Percentiles rank a stretch among this genome's conserved stretches.
Evolutionary conservation across 2,888 invertebrate species (phyloP).

Genomic region (Nomada fabriciana): DNA sequence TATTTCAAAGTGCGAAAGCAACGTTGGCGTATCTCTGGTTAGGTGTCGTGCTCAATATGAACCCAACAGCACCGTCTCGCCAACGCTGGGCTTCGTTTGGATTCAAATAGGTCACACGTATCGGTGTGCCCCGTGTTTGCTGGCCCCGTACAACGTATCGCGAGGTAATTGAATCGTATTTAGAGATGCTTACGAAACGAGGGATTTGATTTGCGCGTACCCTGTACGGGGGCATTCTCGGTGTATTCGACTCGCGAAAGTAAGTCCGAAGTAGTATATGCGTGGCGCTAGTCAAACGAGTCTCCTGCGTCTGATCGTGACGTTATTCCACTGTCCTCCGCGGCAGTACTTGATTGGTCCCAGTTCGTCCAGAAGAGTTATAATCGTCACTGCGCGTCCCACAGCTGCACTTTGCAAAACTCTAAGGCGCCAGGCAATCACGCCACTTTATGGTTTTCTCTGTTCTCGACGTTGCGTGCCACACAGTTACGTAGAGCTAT

Average conservation of each 20-base stretch:
- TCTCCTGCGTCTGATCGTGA: constrained; percentile 50
- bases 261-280: constrained; percentile 40
- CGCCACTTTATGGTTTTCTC: constrained; percentile 30
- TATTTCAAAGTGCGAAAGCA: not conserved
- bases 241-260: too few relatives aligned
- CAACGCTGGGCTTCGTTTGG: not conserved
- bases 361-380: constrained; percentile 3
- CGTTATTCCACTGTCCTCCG: constrained; percentile 33
- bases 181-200: not conserved
- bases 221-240: too few relatives aligned
- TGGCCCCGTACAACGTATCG: not conserved
- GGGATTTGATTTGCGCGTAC: not conserved
- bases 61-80: not conserved
- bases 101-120: constrained; percentile 4
- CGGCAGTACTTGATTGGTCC: not conserved
- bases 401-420: not conserved
- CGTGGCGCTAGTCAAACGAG: constrained; percentile 63
- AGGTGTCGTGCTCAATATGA: constrained; percentile 9
- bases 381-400: constrained; percentile 37
- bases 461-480: constrained; percentile 14
- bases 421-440: constrained; percentile 61
- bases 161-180: not conserved
- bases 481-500: constrained; percentile 35
- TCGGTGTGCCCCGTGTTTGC: not conserved
- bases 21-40: not conserved